Conservation (phyloP, 2,888 invertebrate genomes). For the Meta bourneti region DNA sequence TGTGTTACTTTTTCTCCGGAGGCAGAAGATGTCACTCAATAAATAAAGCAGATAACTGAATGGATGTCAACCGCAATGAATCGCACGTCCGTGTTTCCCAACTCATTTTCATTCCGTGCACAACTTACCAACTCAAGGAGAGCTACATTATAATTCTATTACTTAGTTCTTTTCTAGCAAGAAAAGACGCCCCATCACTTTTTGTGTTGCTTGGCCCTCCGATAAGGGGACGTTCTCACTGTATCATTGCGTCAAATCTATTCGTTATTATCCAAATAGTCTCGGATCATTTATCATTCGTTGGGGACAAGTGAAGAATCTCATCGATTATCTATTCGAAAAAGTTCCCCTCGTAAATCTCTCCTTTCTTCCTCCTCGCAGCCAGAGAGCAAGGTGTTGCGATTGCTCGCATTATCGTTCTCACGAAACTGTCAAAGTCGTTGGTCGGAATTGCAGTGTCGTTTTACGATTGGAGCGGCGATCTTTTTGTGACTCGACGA, state of each 20-base stretch:
- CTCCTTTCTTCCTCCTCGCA: conserved; percentile 12
- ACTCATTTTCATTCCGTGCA: too few relatives aligned
- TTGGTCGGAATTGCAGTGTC: conserved; percentile 56
- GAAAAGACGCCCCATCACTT: too few relatives aligned
- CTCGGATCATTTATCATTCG: conserved; percentile 32
- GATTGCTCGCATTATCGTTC: conserved; percentile 27
- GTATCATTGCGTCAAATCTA: conserved; percentile 13
- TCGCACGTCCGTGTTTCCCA: too few relatives aligned
- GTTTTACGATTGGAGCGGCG: conserved; percentile 46
- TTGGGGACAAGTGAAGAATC: conserved; percentile 52
- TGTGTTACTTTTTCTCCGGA: too few relatives aligned
- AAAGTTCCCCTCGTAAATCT: conserved; percentile 54
- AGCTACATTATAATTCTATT: too few relatives aligned
- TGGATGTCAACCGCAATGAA: too few relatives aligned
- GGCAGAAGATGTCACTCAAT: too few relatives aligned
- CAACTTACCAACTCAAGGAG: too few relatives aligned
- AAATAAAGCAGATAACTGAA: too few relatives aligned
- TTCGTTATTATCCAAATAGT: conserved; percentile 64
- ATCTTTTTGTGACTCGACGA: not conserved
- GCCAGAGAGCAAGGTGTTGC: conserved; percentile 45
- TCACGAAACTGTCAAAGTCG: conserved; percentile 40
- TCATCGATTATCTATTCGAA: conserved; percentile 57
- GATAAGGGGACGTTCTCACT: not conserved
- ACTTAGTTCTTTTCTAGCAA: too few relatives aligned
- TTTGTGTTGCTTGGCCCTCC: not conserved